Evolutionary conservation across 2,888 invertebrate genomes (phyloP), one percentile per base, ranked within the genome.

Genomic region (Quadriops clusia): DNA sequence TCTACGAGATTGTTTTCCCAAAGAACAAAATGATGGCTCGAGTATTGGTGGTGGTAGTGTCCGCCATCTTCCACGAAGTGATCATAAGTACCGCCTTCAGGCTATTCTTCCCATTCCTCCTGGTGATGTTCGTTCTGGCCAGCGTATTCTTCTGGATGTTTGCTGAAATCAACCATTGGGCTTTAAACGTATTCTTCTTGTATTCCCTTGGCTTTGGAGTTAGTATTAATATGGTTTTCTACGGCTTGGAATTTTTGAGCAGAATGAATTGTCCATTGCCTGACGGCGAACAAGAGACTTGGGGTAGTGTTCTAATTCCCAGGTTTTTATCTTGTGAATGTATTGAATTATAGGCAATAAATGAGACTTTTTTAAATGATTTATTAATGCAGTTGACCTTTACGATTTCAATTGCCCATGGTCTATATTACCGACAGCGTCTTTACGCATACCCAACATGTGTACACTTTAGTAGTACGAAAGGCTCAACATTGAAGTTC

Each of bases 31-130:
- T 56, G 1, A 39, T 70, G 0, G 68, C 81, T 1, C 74, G 74
- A 43, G 50, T 72, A 2, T 49, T 65, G 4, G 85, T 85, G 1
- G 85, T 90, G 45, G 47, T 81, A 47, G 61, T 89, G 7, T 94
- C 94, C 0, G 81, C 91, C 0, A 46, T 84, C 2, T 77, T 89
- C 34, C 95, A 95, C 56, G 95, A 95, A 56, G 79, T 89, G 56
- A 72, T 91, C 29, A 54, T 94, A 15, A 71, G 74, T 2, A 68
- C 85, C 27, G 71, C 79, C 0, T 75, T 91, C 45, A 75, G 85
- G 17, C 81, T 89, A 55, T 89, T 89, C 60, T 89, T 86, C 49
- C 95, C 94, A 8, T 16, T 28, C 10, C 17, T 28, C 28, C 18
- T 28, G n/a, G 76, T 87, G 2, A 65, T 94, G 49, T 68, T 91